Evolutionary conservation across 2,113 vertebrate genomes (phyloP).

Genomic region (Rhinolophus sinicus): DNA sequence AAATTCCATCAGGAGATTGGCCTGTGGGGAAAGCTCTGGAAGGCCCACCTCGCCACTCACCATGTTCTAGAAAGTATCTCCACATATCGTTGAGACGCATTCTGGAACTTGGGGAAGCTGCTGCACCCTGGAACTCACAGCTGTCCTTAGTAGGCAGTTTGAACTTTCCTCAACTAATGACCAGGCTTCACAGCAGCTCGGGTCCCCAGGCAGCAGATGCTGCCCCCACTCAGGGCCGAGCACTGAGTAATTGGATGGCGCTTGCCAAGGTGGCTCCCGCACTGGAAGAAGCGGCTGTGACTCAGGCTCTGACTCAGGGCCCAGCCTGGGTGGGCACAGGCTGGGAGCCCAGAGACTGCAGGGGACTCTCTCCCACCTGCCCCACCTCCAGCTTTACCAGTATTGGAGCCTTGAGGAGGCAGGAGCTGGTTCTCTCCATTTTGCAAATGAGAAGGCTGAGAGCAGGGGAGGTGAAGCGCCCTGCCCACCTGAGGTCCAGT

Average conservation of each 20-base stretch:
- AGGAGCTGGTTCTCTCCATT: not conserved
- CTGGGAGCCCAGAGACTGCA: not conserved
- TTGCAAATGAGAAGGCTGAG: not conserved
- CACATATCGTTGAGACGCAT: accelerated
- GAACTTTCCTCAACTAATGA: not conserved
- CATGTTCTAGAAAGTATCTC: accelerated
- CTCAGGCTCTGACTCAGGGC: not conserved
- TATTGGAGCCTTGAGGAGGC: not conserved
- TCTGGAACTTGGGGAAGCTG: accelerated
- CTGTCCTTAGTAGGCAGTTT: accelerated
- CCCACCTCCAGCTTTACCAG: no score
- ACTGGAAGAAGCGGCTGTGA: not conserved
- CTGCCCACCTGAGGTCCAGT: accelerated
- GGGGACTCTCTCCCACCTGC: no score
- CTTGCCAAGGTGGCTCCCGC: accelerated
- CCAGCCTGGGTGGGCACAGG: not conserved
- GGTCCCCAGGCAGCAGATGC: not conserved
- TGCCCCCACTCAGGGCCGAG: not conserved
- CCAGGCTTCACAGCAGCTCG: accelerated
- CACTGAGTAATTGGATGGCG: not conserved
- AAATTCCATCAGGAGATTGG: accelerated
- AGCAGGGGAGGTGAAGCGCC: not conserved
- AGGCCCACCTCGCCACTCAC: accelerated
- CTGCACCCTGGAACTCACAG: not conserved
- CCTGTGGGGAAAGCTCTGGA: accelerated